Evolutionary conservation across 2,113 vertebrate species (phyloP), one percentile per base, ranked within the genome.

Genomic region (Cranoglanis bouderius): DNA sequence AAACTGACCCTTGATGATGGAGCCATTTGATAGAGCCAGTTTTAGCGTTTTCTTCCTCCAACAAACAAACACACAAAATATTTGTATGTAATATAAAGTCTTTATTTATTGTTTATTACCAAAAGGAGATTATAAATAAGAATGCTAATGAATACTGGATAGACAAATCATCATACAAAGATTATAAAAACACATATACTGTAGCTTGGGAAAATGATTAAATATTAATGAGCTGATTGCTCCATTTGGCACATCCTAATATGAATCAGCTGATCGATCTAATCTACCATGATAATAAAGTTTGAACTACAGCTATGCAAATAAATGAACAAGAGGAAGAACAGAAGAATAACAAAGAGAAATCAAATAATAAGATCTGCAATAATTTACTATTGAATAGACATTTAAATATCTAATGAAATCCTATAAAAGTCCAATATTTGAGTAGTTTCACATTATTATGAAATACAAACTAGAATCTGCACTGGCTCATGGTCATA

Each of bases 51-150:
- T 14, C 40, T 35, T 46, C 18, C 51, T 84, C 14, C 82, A 46
- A 59, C 13, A 12, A 74, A 49, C 16, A n/a, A 49, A 86, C 59
- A 49, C 49, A 85, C 2, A 55, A 61, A n/a, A 46, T 40, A 59
- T 78, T 38, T 43, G 67, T 65, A 67, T 67, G 75, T 53, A 72
- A 87, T 88, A 53, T 84, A 55, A 89, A 91, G 13, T 65, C 65
- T 89, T 89, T 87, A 90, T 90, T 90, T 67, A 74, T 26, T 87
- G n/a, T 70, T 84, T 70, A 86, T 55, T 90, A 72, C 55, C 18
- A 88, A 88, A 88, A 14, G 29, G n/a, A 32, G 10, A 2, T 29
- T 10, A 46, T 65, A 85, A 40, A 87, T 32, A 85, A 35, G 67
- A 16, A 87, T 13, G 40, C 7, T 72, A 10, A 53, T 49, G 51